Base-by-base conservation (phyloP, 2,797 vertebrate genomes). In the Siniperca obscura region DNA sequence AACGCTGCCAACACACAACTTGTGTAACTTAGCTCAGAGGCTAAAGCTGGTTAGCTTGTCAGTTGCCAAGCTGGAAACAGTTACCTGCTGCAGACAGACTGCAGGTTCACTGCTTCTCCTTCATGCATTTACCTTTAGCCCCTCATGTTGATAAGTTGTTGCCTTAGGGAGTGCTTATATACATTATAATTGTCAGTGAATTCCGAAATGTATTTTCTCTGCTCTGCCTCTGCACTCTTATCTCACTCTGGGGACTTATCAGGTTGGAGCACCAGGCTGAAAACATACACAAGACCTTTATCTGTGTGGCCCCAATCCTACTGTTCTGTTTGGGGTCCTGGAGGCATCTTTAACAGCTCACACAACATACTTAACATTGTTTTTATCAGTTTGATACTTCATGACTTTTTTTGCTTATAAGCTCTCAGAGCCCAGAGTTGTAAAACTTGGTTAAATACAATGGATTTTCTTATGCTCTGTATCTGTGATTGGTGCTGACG, bases 231-330 rank as follows among this genome's bases (percentile, higher is more conserved):
- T 62, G 34, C 55, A 6, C 59, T 10, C 71, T 88, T 83, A 88
- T 87, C 89, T 86, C 13, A 1, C 5, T 22, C 44, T 46, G 53
- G 21, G 59, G 19, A 42, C 17, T 70, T 91, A 87, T 90, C 91
- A 76, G 70, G 25, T 83, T 53, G 62, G 12, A 61, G 65, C 38
- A 22, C 8, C 59, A 48, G 55, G 59, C 53, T 72, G 22, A n/a
- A 25, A 10, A 50, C 61, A 57, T 14, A 52, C 48, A 21, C 38
- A 16, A 4, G 6, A 5, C 21, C 27, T 30, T 69, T 79, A 85
- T 81, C 75, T 76, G 22, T 38, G 2, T 21, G 48, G 13, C 4
- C 56, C 30, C 25, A 59, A 21, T 44, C 11, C 50, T 13, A 5
- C 11, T 69, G 27, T 2, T 21, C 48, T 25, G 8, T 56, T 13